Evolutionary conservation across 2,113 vertebrate species (phyloP).

Genomic region (Nothoprocta pentlandii): DNA sequence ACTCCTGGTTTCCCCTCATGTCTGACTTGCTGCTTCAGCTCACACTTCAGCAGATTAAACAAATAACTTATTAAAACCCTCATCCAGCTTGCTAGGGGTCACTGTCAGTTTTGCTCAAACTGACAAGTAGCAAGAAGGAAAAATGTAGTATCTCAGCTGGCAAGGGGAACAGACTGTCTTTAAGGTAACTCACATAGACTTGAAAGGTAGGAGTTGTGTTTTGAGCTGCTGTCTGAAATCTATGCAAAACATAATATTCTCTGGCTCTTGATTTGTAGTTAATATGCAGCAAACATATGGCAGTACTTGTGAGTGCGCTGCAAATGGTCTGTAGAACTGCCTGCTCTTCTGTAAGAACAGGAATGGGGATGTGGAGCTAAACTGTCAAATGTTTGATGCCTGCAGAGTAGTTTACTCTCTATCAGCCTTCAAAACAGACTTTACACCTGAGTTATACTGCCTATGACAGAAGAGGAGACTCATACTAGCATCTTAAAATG

Average conservation of each 20-base stretch:
- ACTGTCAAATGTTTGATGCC: not conserved
- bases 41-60: not conserved
- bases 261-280: not conserved
- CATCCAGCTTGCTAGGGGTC: not conserved
- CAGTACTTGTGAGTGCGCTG: not conserved
- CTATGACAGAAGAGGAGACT: not conserved
- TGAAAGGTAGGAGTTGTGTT: not conserved
- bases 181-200: not conserved
- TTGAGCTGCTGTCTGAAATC: conserved; percentile 30
- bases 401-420: not conserved
- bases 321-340: not conserved
- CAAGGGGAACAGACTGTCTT: not conserved
- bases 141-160: not conserved
- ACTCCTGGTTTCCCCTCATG: not conserved
- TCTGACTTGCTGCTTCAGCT: not conserved
- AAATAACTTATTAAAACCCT: not conserved
- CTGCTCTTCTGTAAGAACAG: not conserved
- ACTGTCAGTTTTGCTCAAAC: not conserved
- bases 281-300: not conserved
- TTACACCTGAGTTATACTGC: not conserved
- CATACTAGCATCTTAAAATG: not conserved
- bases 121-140: not conserved
- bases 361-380: not conserved
- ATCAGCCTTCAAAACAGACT: not conserved
- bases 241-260: conserved; percentile 7